Conservation (phyloP, 1,140 invertebrate species). For the Globodera ellingtonae region DNA sequence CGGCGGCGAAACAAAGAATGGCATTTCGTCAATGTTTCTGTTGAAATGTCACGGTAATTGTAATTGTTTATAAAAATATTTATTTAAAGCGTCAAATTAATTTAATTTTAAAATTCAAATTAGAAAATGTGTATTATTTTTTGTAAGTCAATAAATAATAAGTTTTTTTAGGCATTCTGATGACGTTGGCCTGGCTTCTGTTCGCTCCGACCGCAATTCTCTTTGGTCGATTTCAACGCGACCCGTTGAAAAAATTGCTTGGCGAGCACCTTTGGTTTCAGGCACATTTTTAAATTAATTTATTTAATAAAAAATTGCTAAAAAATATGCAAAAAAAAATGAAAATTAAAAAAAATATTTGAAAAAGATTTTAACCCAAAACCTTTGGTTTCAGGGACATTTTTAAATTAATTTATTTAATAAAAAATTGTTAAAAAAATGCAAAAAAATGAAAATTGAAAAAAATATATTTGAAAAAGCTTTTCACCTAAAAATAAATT, state of each 20-base stretch:
- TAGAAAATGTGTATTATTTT: too few relatives aligned
- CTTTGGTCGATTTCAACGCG: constrained; percentile 3
- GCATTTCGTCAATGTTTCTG: constrained; percentile 14
- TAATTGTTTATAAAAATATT: too few relatives aligned
- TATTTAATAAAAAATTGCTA: background rate
- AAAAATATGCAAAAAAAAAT: too few relatives aligned
- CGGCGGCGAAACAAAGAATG: background rate
- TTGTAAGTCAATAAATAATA: background rate
- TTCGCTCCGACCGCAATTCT: constrained; percentile 18
- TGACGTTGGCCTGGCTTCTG: constrained; percentile 22
- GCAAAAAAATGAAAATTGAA: too few relatives aligned
- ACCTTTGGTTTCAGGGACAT: too few relatives aligned
- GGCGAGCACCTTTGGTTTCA: constrained; percentile 26
- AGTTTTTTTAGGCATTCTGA: constrained; percentile 17
- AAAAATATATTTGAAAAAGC: too few relatives aligned
- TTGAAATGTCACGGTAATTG: constrained; percentile 6
- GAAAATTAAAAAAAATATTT: too few relatives aligned
- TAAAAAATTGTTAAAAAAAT: too few relatives aligned
- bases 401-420: too few relatives aligned
- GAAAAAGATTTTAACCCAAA: too few relatives aligned
- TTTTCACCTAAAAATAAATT: too few relatives aligned
- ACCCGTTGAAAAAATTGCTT: constrained; percentile 17
- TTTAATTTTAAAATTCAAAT: background rate
- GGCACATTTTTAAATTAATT: background rate
- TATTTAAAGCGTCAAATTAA: too few relatives aligned